Conservation (phyloP, 2,888 invertebrate species). For the Temnothorax ravouxi region DNA sequence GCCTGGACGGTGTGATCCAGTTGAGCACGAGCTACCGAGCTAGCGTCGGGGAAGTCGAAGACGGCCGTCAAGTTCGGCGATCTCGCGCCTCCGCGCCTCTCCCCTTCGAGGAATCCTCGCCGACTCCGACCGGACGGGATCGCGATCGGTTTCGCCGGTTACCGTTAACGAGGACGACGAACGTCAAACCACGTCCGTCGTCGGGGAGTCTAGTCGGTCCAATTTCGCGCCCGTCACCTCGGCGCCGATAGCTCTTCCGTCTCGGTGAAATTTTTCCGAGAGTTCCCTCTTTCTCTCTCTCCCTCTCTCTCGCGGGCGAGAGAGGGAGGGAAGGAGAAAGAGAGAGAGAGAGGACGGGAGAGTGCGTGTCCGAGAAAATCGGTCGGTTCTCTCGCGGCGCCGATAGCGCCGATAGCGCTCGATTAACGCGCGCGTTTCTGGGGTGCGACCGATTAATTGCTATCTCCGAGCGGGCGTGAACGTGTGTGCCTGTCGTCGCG, state of each 20-base stretch:
- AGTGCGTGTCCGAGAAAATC: constrained; percentile 6
- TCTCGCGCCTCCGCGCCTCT: neutral
- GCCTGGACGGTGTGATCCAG: constrained; percentile 69
- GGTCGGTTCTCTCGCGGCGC: neutral
- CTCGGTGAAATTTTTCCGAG: constrained; percentile 2
- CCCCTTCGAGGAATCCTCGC: neutral
- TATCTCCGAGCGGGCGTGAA: neutral
- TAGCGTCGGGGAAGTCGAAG: constrained; percentile 52
- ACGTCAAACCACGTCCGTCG: neutral
- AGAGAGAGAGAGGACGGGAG: neutral
- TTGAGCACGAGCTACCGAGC: constrained; percentile 73
- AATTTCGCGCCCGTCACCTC: constrained; percentile 8
- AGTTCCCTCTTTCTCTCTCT: neutral
- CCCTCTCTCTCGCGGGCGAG: neutral
- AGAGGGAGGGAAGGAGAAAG: neutral
- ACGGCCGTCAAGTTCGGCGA: neutral
- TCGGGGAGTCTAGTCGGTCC: neutral
- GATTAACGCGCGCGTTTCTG: neutral
- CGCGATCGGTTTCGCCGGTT: neutral
- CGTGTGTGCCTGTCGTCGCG: neutral
- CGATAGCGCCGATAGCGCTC: neutral
- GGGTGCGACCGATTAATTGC: neutral
- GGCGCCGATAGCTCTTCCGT: neutral
- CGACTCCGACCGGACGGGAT: neutral
- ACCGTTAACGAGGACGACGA: neutral